These are phyloP conservation scores for Podarcis siculus DNA, from an alignment of 2,797 vertebrate genomes.

Conservation along the genomic window DNA sequence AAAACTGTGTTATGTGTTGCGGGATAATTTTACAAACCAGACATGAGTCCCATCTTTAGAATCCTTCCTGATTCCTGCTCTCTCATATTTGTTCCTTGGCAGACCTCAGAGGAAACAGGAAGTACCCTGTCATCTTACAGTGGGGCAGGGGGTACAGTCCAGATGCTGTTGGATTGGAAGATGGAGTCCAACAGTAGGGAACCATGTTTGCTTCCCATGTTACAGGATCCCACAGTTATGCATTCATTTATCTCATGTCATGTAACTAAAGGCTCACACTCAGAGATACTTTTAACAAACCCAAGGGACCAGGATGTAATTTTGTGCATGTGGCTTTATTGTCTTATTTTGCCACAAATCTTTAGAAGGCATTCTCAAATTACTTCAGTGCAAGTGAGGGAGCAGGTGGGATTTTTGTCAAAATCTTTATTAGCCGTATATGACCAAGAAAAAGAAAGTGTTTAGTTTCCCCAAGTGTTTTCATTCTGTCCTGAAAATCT, in stretches of 20 bases:
- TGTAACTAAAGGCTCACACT: not conserved
- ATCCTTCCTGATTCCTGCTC: not conserved
- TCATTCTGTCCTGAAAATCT: constrained; percentile 24
- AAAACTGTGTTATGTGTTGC: not conserved
- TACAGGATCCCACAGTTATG: not conserved
- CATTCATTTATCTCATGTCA: not conserved
- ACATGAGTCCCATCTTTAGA: not conserved
- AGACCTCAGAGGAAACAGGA: not conserved
- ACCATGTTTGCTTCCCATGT: too few relatives aligned
- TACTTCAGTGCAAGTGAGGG: not conserved
- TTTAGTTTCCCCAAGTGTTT: not conserved
- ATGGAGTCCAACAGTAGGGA: too few relatives aligned
- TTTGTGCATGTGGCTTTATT: not conserved
- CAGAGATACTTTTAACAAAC: not conserved
- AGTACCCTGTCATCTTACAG: not conserved
- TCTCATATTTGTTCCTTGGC: not conserved
- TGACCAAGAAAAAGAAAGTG: not conserved
- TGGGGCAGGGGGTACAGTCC: too few relatives aligned
- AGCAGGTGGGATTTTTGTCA: not conserved
- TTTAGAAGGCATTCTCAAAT: not conserved
- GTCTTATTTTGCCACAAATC: not conserved
- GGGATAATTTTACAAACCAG: not conserved
- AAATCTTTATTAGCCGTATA: not conserved
- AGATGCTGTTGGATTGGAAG: too few relatives aligned
- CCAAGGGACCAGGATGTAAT: not conserved